Evolutionary conservation across 2,797 vertebrate genomes (phyloP).

Genomic region (Anguilla pacifica): DNA sequence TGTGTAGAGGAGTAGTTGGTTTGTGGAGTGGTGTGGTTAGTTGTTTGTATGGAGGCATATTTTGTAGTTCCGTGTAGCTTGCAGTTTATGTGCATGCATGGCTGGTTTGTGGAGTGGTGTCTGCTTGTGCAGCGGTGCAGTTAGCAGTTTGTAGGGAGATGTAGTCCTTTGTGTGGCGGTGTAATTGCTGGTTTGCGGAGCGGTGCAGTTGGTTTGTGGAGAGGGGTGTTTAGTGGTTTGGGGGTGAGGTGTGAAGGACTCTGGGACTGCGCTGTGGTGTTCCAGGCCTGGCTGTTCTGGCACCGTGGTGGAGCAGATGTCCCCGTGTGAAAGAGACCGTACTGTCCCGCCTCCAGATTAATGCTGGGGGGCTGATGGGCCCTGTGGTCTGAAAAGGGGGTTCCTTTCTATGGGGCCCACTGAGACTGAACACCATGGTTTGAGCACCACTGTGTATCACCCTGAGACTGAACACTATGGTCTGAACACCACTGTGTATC

Average conservation of each 20-base stretch:
- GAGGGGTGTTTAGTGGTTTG: background rate
- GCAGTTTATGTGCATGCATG: background rate
- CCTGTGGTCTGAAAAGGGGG: background rate
- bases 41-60: background rate
- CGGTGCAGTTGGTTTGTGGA: background rate
- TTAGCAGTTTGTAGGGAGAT: background rate
- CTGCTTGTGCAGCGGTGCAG: background rate
- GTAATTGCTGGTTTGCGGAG: background rate
- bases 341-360: background rate
- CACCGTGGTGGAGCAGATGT: conserved; percentile 43
- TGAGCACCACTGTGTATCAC: no score
- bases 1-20: background rate
- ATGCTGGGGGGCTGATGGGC: background rate
- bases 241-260: conserved; percentile 13
- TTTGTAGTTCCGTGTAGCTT: background rate
- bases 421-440: no score
- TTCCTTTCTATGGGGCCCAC: background rate
- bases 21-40: background rate
- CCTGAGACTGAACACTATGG: no score
- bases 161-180: background rate
- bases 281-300: conserved; percentile 34
- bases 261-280: conserved; percentile 13
- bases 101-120: background rate
- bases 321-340: background rate
- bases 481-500: no score